Evolutionary conservation across 1,140 invertebrate genomes (phyloP).

Genomic region (Neodiprion virginianus): DNA sequence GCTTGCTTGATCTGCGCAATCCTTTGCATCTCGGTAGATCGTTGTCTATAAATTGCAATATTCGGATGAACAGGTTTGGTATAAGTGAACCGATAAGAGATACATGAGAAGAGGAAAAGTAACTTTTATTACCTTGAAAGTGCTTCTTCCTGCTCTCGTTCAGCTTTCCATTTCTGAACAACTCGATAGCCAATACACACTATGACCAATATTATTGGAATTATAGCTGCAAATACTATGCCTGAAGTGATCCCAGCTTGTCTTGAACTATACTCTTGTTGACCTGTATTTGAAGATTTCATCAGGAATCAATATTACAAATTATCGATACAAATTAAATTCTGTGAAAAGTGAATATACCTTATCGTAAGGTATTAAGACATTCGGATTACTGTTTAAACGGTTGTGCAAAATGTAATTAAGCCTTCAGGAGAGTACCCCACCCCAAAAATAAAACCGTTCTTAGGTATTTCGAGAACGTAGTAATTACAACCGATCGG

Average conservation of each 20-base stretch:
- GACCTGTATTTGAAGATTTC: slow-evolving; percentile 61
- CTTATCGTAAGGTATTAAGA: background rate
- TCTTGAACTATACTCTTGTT: slow-evolving; percentile 78
- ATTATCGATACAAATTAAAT: slow-evolving; percentile 20
- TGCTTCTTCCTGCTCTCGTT: slow-evolving; percentile 61
- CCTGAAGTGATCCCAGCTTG: slow-evolving; percentile 79
- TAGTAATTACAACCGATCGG: no score
- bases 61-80: background rate
- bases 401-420: background rate
- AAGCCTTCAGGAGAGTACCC: background rate
- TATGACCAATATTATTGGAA: slow-evolving; percentile 76
- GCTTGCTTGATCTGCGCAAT: slow-evolving; percentile 37
- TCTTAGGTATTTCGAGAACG: no score
- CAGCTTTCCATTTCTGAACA: slow-evolving; percentile 63
- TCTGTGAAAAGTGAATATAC: slow-evolving; percentile 7
- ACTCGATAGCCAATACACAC: slow-evolving; percentile 74
- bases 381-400: slow-evolving; percentile 3
- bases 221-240: slow-evolving; percentile 75
- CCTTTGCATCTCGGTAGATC: slow-evolving; percentile 47
- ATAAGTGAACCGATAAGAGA: slow-evolving; percentile 16
- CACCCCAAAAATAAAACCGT: no score
- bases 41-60: slow-evolving; percentile 38
- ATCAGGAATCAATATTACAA: slow-evolving; percentile 12
- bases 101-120: slow-evolving; percentile 3
- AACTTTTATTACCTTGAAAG: slow-evolving; percentile 48